Conservation (phyloP, 53 echinoderm and acorn worm genomes). For the Holothuria scabra region DNA sequence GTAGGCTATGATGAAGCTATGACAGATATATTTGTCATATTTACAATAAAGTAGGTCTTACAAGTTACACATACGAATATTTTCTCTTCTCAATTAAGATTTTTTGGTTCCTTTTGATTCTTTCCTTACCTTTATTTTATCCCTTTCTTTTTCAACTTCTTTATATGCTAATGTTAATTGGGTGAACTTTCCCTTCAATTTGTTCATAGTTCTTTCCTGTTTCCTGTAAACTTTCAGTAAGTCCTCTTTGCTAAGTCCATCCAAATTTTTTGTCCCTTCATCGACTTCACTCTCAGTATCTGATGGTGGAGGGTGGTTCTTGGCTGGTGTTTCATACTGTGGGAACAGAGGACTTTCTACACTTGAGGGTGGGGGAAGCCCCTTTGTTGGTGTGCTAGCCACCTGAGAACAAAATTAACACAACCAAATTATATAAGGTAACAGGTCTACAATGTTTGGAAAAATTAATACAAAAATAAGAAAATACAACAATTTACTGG, state of each 20-base stretch:
- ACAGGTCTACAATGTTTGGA: too few species aligned
- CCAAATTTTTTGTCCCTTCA: slow-evolving; percentile 73
- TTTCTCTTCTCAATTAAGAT: too few species aligned
- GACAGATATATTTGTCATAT: too few species aligned
- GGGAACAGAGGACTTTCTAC: slow-evolving; percentile 95
- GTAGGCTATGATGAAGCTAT: too few species aligned
- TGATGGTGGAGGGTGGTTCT: slow-evolving; percentile 87
- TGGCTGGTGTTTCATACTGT: slow-evolving; percentile 86
- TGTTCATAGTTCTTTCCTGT: slow-evolving; percentile 79
- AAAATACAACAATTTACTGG: too few species aligned
- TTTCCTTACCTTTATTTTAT: slow-evolving; percentile 88
- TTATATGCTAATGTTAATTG: slow-evolving; percentile 88
- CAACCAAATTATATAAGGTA: too few species aligned
- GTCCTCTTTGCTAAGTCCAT: slow-evolving; percentile 84
- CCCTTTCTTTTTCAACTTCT: slow-evolving; percentile 93
- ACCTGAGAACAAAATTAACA: too few species aligned
- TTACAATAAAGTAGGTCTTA: too few species aligned
- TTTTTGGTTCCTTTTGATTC: too few species aligned
- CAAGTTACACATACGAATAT: too few species aligned
- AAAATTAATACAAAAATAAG: too few species aligned
- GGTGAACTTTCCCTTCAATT: slow-evolving; percentile 79
- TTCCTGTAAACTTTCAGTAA: slow-evolving; percentile 73
- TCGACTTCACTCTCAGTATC: slow-evolving; percentile 99
- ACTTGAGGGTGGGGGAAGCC: background rate
- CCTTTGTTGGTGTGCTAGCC: slow-evolving; percentile 43